Percentiles rank a stretch among this genome's conserved stretches.
Evolutionary conservation across 2,888 invertebrate species (phyloP).

Genomic region (Clivina fossor): DNA sequence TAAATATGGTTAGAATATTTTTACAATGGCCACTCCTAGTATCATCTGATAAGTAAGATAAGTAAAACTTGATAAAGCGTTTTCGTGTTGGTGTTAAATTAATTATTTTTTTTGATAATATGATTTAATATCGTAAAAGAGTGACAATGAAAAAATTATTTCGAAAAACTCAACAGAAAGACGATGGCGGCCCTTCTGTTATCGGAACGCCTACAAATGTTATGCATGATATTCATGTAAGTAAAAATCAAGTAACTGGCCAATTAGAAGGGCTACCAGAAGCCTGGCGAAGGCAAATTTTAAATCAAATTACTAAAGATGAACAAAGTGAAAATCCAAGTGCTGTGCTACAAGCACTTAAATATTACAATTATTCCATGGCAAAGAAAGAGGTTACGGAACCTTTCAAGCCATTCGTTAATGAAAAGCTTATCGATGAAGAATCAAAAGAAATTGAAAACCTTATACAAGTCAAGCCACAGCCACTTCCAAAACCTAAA

Average conservation of each 20-base stretch:
- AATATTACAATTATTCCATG: constrained; percentile 85
- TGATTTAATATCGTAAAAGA: constrained; percentile 19
- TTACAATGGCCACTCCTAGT: constrained; percentile 27
- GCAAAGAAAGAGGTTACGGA: constrained; percentile 71
- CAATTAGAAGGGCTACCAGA: constrained; percentile 83
- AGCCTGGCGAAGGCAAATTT: constrained; percentile 77
- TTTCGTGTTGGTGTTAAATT: constrained; percentile 13
- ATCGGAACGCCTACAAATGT: constrained; percentile 86
- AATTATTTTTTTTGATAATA: constrained; percentile 5
- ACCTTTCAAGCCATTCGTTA: constrained; percentile 77
- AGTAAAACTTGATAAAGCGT: constrained; percentile 26
- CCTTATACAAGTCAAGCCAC: constrained; percentile 69
- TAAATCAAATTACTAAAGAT: constrained; percentile 79
- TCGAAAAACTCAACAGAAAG: constrained; percentile 49
- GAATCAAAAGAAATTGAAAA: constrained; percentile 82
- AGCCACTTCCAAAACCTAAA: constrained; percentile 64
- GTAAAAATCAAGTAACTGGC: constrained; percentile 79
- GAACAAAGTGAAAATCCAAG: constrained; percentile 89
- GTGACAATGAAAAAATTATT: constrained; percentile 41
- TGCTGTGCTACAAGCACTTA: constrained; percentile 87
- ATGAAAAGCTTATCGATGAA: constrained; percentile 76
- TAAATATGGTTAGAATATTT: not conserved
- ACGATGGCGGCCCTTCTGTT: constrained; percentile 59
- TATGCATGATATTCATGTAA: constrained; percentile 83
- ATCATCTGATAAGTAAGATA: constrained; percentile 32